Evolutionary conservation across 2,113 vertebrate species (phyloP).

Genomic region (Rhea pennata): DNA sequence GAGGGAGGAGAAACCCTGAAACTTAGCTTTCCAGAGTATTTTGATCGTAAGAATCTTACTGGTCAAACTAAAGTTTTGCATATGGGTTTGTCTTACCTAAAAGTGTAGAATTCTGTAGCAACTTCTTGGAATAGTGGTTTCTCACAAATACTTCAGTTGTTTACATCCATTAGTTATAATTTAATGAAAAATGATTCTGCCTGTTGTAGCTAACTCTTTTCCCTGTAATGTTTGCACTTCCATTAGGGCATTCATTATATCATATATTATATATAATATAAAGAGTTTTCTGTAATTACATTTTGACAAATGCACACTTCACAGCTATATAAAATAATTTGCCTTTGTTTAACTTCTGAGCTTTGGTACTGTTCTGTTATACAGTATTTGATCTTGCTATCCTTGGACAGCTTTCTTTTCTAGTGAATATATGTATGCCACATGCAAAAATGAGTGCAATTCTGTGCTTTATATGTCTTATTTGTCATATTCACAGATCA

Average conservation of each 20-base stretch:
- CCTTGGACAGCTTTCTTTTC: not conserved
- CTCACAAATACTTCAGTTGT: not conserved
- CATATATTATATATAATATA: not conserved
- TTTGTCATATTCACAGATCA: not conserved
- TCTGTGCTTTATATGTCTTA: not conserved
- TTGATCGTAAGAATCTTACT: not conserved
- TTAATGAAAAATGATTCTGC: not conserved
- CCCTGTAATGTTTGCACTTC: not conserved
- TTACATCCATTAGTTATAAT: not conserved
- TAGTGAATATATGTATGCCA: not conserved
- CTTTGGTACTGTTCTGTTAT: not conserved
- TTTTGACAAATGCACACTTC: constrained; percentile 23
- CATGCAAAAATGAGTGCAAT: not conserved
- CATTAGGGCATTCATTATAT: not conserved
- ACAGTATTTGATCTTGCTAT: not conserved
- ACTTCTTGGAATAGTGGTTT: not conserved
- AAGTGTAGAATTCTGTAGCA: not conserved
- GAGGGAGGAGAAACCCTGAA: not conserved
- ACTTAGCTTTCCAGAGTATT: not conserved
- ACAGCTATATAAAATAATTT: not conserved
- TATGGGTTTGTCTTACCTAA: not conserved
- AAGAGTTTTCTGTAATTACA: constrained; percentile 4
- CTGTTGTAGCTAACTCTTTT: not conserved
- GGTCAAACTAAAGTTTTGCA: not conserved
- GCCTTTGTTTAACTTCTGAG: not conserved